Evolutionary conservation across 2,888 invertebrate species (phyloP).

Genomic region (Trichacis sp.): DNA sequence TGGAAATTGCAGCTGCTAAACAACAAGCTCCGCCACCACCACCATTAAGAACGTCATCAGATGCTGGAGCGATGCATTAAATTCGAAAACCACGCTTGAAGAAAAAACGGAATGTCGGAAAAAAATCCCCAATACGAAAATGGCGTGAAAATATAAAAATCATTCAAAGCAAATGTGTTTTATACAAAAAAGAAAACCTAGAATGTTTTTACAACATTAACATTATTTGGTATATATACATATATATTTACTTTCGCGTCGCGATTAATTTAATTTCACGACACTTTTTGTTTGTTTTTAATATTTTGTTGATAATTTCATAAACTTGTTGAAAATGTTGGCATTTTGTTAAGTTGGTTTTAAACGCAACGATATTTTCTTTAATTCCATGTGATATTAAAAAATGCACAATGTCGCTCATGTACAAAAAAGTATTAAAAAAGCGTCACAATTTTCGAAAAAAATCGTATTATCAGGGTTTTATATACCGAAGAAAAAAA

Average conservation of each 20-base stretch:
- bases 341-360: no score
- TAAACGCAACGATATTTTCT: no score
- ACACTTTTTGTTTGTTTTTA: background rate
- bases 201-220: no score
- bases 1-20: constrained; percentile 64
- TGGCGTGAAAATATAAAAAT: no score
- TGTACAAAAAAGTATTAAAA: constrained; percentile 18
- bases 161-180: no score
- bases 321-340: no score
- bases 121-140: no score
- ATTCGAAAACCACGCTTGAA: constrained; percentile 42
- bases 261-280: no score
- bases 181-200: no score
- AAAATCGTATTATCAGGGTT: constrained; percentile 7
- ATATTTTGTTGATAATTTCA: no score
- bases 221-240: no score
- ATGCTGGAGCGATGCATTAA: constrained; percentile 58
- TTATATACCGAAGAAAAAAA: background rate
- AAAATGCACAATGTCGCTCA: background rate
- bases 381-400: background rate
- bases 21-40: constrained; percentile 67
- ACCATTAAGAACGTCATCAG: constrained; percentile 59
- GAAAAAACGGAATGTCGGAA: background rate
- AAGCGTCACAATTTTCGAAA: constrained; percentile 12
- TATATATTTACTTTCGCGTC: no score